Percentiles rank a stretch among this genome's conserved stretches.
phyloP scores from a whole-genome alignment of 2,888 invertebrate species.

The Dione vanillae region DNA sequence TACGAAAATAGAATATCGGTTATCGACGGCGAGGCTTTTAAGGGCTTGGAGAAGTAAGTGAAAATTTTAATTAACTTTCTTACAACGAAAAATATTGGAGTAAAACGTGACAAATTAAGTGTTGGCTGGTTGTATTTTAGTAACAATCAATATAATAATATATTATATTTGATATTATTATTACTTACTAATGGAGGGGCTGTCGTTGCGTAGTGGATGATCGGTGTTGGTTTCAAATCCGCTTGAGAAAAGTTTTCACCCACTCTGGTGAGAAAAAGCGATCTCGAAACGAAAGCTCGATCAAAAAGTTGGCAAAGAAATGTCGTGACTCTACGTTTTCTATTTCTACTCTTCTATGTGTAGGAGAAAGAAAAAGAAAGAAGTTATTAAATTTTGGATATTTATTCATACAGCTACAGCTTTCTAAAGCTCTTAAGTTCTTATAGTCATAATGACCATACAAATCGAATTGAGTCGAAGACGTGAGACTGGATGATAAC shows the following conservation, averaged over 20 bases:
- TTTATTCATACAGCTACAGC: too few species aligned
- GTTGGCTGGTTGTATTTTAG: neutral
- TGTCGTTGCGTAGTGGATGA: too few species aligned
- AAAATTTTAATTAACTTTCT: constrained; percentile 26
- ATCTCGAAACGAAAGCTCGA: too few species aligned
- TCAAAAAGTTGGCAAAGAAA: neutral
- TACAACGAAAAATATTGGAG: neutral
- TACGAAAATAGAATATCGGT: constrained; percentile 93
- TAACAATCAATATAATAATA: neutral
- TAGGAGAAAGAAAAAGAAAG: constrained; percentile 4
- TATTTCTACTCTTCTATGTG: neutral
- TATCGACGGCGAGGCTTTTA: constrained; percentile 93
- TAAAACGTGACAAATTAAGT: neutral
- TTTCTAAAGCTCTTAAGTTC: too few species aligned
- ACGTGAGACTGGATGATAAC: too few species aligned
- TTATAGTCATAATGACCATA: too few species aligned
- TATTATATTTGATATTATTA: neutral
- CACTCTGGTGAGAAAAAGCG: too few species aligned
- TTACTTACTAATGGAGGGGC: neutral
- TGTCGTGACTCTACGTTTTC: neutral
- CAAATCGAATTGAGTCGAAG: too few species aligned
- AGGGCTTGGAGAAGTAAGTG: constrained; percentile 93
- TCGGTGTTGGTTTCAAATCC: too few species aligned
- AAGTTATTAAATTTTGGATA: too few species aligned
- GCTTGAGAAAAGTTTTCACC: too few species aligned